Evolutionary conservation across 1,140 invertebrate genomes (phyloP).

Genomic region (Drosophila triauraria): DNA sequence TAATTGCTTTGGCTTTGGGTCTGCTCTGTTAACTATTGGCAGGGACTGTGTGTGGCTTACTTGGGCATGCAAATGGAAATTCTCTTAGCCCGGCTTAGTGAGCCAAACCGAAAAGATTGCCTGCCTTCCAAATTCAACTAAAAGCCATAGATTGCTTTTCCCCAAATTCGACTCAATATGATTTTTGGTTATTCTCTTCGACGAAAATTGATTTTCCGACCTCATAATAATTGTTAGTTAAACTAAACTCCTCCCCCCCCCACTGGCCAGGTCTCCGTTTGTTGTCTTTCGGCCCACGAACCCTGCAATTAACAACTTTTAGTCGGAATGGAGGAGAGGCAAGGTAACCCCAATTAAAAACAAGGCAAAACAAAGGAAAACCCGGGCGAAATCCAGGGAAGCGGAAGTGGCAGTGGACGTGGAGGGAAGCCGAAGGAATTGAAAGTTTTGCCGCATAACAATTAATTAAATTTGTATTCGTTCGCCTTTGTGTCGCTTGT

Average conservation of each 20-base stretch:
- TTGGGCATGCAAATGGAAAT: constrained; percentile 49
- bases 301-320: constrained; percentile 53
- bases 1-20: constrained; percentile 41
- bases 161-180: not conserved
- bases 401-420: not conserved
- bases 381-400: not conserved
- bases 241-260: not conserved
- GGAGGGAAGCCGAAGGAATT: constrained; percentile 15
- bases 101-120: constrained; percentile 23
- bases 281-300: constrained; percentile 4
- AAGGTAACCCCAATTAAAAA: constrained; percentile 50
- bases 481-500: constrained; percentile 41
- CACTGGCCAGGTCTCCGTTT: not conserved
- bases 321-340: constrained; percentile 2
- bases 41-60: constrained; percentile 16
- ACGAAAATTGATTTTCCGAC: constrained; percentile 33
- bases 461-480: constrained; percentile 60
- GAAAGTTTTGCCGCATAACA: constrained; percentile 58
- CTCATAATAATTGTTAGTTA: constrained; percentile 14
- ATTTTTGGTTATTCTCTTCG: constrained; percentile 15
- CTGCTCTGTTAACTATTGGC: constrained; percentile 34
- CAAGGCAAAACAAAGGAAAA: constrained; percentile 18
- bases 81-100: constrained; percentile 29
- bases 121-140: constrained; percentile 29
- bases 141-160: constrained; percentile 27